Evolutionary conservation across 2,888 invertebrate species (phyloP).

Genomic region (Polydrusus pterygomalis): DNA sequence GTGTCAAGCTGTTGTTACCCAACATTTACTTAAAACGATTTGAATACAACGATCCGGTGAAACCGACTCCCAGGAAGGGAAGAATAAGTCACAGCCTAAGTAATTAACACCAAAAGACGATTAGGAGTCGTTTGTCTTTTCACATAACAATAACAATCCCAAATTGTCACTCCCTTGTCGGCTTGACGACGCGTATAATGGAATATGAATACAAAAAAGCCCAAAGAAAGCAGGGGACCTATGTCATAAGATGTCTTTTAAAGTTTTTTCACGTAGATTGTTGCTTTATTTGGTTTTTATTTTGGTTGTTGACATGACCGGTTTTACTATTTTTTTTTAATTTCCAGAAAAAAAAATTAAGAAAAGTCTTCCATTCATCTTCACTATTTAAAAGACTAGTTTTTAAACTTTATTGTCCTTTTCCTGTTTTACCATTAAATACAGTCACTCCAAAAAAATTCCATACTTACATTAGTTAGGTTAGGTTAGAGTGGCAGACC

Average conservation of each 20-base stretch:
- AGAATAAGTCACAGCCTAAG: slow-evolving; percentile 1
- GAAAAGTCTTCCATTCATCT: too few relatives aligned
- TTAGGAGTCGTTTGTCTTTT: slow-evolving; percentile 18
- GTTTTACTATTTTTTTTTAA: too few relatives aligned
- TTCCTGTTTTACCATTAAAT: too few relatives aligned
- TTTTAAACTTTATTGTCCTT: too few relatives aligned
- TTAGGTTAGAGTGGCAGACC: too few relatives aligned
- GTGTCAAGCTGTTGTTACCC: neutral
- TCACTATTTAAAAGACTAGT: too few relatives aligned
- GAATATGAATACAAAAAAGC: slow-evolving; percentile 13
- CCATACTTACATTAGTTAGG: too few relatives aligned
- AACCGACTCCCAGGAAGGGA: neutral
- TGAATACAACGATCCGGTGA: neutral
- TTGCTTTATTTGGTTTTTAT: neutral
- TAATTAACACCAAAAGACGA: slow-evolving; percentile 8
- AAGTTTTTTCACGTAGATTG: slow-evolving; percentile 10
- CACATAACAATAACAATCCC: slow-evolving; percentile 15
- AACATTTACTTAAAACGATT: neutral
- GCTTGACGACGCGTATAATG: slow-evolving; percentile 3
- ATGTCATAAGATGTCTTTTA: neutral
- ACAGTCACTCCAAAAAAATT: too few relatives aligned
- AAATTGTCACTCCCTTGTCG: slow-evolving; percentile 6
- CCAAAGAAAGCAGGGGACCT: neutral
- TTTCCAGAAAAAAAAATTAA: too few relatives aligned
- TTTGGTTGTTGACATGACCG: too few relatives aligned